A percentile compares a stretch with the other conserved stretches of the same genome.
phyloP scores from a whole-genome alignment of 1,140 invertebrate genomes.

The Macrostomum lignano region DNA sequence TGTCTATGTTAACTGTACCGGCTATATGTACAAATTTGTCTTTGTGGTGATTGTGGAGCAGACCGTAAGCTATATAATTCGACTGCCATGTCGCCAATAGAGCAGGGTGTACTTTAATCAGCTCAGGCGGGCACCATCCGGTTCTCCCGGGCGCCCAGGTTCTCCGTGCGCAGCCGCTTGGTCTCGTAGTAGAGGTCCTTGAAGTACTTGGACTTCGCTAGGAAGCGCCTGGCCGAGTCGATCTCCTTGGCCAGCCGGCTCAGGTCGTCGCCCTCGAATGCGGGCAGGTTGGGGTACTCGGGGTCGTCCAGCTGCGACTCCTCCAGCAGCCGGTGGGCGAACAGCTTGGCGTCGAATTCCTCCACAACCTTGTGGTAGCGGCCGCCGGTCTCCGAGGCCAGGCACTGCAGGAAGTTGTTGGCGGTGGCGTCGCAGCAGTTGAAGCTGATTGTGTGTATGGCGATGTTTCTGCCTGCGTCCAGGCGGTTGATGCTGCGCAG shows the following conservation, averaged over 20 bases:
- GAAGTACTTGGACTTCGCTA: slow-evolving; percentile 13
- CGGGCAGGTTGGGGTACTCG: slow-evolving; percentile 22
- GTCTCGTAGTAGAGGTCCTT: too few relatives aligned
- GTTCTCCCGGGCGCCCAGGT: too few relatives aligned
- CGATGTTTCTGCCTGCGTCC: slow-evolving; percentile 16
- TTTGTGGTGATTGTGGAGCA: too few relatives aligned
- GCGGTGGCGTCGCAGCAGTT: slow-evolving; percentile 26
- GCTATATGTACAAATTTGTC: too few relatives aligned
- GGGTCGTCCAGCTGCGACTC: slow-evolving; percentile 6
- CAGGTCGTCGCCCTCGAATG: slow-evolving; percentile 27
- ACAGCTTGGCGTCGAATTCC: slow-evolving; percentile 22
- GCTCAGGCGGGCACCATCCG: too few relatives aligned
- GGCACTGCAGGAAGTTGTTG: slow-evolving; percentile 17
- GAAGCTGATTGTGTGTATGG: slow-evolving; percentile 27
- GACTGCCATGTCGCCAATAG: too few relatives aligned
- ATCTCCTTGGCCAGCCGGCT: slow-evolving; percentile 22
- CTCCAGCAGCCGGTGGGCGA: slow-evolving; percentile 20
- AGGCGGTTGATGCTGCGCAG: slow-evolving; percentile 19
- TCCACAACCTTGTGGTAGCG: slow-evolving; percentile 21
- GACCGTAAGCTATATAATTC: too few relatives aligned
- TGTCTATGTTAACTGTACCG: too few relatives aligned
- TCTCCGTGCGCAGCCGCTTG: too few relatives aligned
- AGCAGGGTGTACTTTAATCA: too few relatives aligned
- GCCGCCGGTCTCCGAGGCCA: slow-evolving; percentile 20
- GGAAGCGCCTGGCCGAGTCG: slow-evolving; percentile 15